phyloP scores from a whole-genome alignment of 2,888 invertebrate species.

The Himalopsyche kuldschensis region DNA sequence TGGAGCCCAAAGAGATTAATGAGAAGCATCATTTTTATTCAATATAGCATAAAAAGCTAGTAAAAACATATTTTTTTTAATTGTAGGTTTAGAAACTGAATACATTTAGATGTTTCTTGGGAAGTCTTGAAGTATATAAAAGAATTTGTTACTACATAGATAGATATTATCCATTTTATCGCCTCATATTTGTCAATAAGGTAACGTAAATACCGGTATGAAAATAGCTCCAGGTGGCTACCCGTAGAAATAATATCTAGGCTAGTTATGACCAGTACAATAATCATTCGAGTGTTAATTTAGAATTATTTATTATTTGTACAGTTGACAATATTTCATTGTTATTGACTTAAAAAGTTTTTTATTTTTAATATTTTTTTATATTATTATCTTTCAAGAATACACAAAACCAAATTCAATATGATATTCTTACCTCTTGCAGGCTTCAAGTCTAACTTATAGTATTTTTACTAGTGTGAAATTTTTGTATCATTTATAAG shows the following conservation, averaged over 20 bases:
- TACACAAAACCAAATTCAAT: not conserved
- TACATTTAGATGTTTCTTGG: too few relatives aligned
- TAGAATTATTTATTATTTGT: constrained; percentile 11
- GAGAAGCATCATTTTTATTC: too few relatives aligned
- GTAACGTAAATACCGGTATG: not conserved
- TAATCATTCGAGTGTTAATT: not conserved
- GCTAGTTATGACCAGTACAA: not conserved
- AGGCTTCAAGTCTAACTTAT: not conserved
- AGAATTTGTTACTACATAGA: not conserved
- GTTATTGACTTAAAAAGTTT: not conserved
- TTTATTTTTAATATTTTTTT: not conserved
- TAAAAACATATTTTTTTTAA: too few relatives aligned
- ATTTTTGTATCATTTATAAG: not conserved
- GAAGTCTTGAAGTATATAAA: too few relatives aligned
- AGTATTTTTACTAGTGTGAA: not conserved
- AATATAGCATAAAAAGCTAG: too few relatives aligned
- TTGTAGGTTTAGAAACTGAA: too few relatives aligned
- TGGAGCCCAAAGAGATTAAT: too few relatives aligned
- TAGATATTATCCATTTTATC: too few relatives aligned
- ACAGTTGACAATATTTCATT: constrained; percentile 1
- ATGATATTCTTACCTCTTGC: not conserved
- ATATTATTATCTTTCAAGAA: not conserved
- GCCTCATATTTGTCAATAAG: not conserved
- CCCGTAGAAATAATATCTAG: not conserved
- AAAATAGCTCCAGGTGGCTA: not conserved